Evolutionary conservation across 2,888 invertebrate genomes (phyloP).

Genomic region (Antitype chi): DNA sequence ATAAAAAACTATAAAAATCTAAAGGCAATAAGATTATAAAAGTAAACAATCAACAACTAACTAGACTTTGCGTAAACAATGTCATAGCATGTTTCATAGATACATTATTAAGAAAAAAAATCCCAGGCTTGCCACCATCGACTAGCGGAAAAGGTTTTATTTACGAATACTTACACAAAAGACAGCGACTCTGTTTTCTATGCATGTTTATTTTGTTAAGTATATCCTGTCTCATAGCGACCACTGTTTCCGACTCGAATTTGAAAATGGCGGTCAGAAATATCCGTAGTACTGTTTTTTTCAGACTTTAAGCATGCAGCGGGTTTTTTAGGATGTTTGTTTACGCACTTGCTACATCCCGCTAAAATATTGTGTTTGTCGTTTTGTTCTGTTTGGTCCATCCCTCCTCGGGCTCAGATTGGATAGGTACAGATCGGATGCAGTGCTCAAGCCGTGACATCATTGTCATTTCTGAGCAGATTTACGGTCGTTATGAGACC

Average conservation of each 20-base stretch:
- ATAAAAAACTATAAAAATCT: neutral
- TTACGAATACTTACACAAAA: neutral
- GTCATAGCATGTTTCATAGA: neutral
- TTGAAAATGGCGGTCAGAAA: neutral
- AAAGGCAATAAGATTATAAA: conserved; percentile 6
- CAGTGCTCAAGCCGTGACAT: too few relatives aligned
- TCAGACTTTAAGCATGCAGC: neutral
- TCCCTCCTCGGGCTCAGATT: too few relatives aligned
- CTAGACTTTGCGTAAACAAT: neutral
- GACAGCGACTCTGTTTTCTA: neutral
- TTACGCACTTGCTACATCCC: neutral
- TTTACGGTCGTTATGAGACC: too few relatives aligned
- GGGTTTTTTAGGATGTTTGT: neutral
- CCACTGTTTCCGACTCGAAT: neutral
- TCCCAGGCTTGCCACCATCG: neutral
- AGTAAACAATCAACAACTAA: conserved; percentile 31
- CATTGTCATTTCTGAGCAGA: too few relatives aligned
- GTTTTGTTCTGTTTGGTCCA: too few relatives aligned
- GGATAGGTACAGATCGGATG: too few relatives aligned
- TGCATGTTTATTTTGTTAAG: too few relatives aligned
- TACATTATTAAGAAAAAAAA: neutral
- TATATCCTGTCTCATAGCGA: neutral
- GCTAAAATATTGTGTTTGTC: too few relatives aligned
- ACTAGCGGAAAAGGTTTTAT: conserved; percentile 10
- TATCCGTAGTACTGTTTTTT: neutral